phyloP scores from a whole-genome alignment of 1,140 invertebrate genomes.

The Cataglyphis hispanica region DNA sequence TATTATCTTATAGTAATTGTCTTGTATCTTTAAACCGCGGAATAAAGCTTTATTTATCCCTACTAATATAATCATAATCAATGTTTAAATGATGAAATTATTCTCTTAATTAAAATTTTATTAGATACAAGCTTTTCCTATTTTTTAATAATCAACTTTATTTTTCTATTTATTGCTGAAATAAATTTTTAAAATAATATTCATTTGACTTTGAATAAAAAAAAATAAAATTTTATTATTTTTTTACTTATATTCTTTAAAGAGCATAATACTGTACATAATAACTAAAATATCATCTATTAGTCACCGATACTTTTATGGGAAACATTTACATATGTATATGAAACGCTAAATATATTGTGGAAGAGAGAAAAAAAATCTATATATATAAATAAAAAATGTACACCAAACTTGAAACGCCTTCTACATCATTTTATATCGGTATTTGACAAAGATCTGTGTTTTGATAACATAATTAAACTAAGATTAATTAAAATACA shows the following conservation, averaged over 20 bases:
- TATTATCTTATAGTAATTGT: slow-evolving; percentile 4
- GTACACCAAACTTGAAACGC: not conserved
- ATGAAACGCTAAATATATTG: not conserved
- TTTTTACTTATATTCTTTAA: not conserved
- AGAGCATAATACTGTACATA: not conserved
- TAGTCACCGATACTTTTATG: too few relatives aligned
- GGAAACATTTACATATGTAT: too few relatives aligned
- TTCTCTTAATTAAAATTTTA: not conserved
- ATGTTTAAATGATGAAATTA: not conserved
- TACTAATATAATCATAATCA: not conserved
- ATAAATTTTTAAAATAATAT: not conserved
- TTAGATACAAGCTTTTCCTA: not conserved
- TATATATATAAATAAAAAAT: not conserved
- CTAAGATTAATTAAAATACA: not conserved
- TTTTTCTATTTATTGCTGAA: not conserved
- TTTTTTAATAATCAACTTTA: not conserved
- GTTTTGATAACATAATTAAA: not conserved
- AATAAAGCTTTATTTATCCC: not conserved
- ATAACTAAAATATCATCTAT: too few relatives aligned
- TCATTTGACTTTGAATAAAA: not conserved
- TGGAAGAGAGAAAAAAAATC: not conserved
- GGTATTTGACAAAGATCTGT: not conserved
- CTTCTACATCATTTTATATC: not conserved
- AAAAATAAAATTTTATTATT: not conserved
- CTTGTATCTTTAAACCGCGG: not conserved